phyloP scores from a whole-genome alignment of 2,797 vertebrate genomes.

The Cirrhinus molitorella region DNA sequence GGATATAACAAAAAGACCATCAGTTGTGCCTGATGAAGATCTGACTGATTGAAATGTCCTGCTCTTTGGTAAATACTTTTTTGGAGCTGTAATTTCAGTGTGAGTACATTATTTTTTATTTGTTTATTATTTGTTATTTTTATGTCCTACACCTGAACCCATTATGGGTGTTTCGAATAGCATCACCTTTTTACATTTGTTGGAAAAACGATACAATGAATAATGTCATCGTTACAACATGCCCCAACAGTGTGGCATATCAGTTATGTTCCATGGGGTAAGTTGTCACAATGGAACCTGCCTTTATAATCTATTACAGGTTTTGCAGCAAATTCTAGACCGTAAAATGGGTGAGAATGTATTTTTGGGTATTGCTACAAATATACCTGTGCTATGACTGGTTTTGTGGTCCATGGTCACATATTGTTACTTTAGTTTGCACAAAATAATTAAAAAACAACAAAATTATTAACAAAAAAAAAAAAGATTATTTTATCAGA shows the following conservation, averaged over 20 bases:
- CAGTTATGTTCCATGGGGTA: neutral
- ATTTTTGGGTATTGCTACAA: too few relatives aligned
- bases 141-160: neutral
- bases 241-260: neutral
- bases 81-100: neutral
- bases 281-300: neutral
- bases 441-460: neutral
- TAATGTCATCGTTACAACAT: neutral
- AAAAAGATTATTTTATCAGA: neutral
- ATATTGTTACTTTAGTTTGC: too few relatives aligned
- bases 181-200: neutral
- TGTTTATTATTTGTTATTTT: neutral
- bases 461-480: neutral
- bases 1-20: neutral
- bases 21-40: neutral
- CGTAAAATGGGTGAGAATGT: neutral
- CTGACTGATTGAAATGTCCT: neutral
- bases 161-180: neutral
- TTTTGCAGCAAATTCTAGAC: neutral
- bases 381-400: too few relatives aligned
- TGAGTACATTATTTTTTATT: neutral
- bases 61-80: neutral
- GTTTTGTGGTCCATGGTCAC: too few relatives aligned
- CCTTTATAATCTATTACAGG: too few relatives aligned
- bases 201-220: neutral